These are phyloP conservation scores for Colistium nudipinnis DNA, from an alignment of 2,113 vertebrate species.

Conservation along the genomic window DNA sequence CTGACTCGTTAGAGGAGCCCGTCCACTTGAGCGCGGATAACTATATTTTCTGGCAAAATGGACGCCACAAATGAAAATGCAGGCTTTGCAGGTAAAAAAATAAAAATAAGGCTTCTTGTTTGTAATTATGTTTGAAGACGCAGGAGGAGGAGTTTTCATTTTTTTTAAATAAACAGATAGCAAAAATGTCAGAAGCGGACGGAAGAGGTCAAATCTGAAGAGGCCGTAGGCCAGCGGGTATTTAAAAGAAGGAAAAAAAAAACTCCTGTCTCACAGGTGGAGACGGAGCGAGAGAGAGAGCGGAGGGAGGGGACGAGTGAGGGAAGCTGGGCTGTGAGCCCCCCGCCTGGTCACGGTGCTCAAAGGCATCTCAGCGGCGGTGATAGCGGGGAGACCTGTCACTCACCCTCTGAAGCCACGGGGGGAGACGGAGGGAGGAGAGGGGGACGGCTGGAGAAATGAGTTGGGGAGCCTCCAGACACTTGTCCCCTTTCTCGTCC, in stretches of 20 bases:
- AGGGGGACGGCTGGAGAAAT: conserved; percentile 31
- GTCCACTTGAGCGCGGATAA: conserved; percentile 6
- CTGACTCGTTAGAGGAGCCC: background rate
- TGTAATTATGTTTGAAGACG: background rate
- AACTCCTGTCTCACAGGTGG: conserved; percentile 44
- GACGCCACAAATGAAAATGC: background rate
- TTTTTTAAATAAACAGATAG: no score
- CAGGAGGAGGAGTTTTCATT: background rate
- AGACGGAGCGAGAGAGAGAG: conserved; percentile 21
- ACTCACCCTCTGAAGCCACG: conserved; percentile 69
- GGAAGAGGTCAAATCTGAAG: conserved; percentile 65
- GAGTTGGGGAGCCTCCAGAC: conserved; percentile 71
- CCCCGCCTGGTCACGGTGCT: conserved; percentile 68
- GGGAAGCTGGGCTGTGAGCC: conserved; percentile 65
- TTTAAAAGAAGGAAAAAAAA: no score
- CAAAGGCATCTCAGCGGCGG: conserved; percentile 61
- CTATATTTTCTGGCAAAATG: background rate
- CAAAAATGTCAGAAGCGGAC: no score
- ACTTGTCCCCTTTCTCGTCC: conserved; percentile 77
- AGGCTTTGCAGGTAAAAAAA: background rate
- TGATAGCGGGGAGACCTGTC: conserved; percentile 77
- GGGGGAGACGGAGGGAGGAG: conserved; percentile 47
- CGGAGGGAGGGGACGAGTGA: conserved; percentile 52
- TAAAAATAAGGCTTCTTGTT: conserved; percentile 3
- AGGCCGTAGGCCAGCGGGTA: conserved; percentile 39